Evolutionary conservation across 1,140 invertebrate species (phyloP).

Genomic region (Pararge aegeria): DNA sequence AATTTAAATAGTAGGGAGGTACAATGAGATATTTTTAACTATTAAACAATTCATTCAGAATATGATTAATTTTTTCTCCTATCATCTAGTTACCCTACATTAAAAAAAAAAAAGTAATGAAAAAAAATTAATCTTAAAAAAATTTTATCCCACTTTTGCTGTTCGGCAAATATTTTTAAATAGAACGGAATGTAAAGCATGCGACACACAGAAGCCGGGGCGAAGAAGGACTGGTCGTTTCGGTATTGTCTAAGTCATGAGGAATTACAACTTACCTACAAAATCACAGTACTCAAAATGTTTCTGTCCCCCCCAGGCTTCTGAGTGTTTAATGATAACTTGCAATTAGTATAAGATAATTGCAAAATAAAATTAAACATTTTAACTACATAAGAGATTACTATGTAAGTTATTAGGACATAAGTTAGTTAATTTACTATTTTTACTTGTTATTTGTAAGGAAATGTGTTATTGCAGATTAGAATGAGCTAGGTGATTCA

Average conservation of each 20-base stretch:
- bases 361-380: background rate
- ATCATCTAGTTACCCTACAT: background rate
- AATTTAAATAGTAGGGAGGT: slow-evolving; percentile 7
- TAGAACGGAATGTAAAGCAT: no score
- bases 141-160: background rate
- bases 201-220: no score
- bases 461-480: slow-evolving; percentile 43
- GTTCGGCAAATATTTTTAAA: background rate
- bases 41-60: slow-evolving; percentile 4
- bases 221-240: no score
- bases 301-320: no score
- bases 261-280: no score
- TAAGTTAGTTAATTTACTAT: slow-evolving; percentile 63
- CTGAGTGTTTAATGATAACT: no score
- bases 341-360: no score
- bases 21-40: slow-evolving; percentile 32
- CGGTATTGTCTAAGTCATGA: no score
- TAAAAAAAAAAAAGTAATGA: background rate
- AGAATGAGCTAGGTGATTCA: slow-evolving; percentile 52
- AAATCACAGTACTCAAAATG: no score
- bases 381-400: slow-evolving; percentile 41
- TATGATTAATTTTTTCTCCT: slow-evolving; percentile 17
- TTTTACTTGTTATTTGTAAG: slow-evolving; percentile 55
- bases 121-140: no score
- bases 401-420: slow-evolving; percentile 46